These are phyloP conservation scores for Petrocephalus microphthalmus DNA, from an alignment of 2,113 vertebrate genomes.

Conservation along the genomic window DNA sequence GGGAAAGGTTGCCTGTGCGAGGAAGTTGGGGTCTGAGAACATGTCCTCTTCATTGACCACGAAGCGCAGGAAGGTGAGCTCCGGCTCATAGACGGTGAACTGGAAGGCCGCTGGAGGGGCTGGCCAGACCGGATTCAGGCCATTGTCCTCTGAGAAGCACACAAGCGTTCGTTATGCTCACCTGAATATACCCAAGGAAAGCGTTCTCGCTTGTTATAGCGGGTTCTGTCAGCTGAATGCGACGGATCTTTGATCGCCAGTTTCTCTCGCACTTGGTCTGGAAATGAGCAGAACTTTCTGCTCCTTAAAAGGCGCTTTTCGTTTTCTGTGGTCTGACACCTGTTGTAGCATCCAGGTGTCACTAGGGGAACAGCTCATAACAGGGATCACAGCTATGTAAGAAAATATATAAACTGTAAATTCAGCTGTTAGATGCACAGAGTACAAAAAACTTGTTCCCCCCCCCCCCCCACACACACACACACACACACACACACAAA, in stretches of 20 bases:
- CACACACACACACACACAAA: neutral
- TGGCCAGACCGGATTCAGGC: conserved; percentile 86
- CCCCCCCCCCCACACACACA: neutral
- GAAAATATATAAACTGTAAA: neutral
- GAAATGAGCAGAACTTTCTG: neutral
- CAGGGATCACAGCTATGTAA: neutral
- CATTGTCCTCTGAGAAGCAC: conserved; percentile 77
- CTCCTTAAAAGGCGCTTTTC: neutral
- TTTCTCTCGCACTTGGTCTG: neutral
- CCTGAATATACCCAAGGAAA: neutral
- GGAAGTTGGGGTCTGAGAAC: conserved; percentile 97
- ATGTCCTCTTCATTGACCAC: conserved; percentile 96
- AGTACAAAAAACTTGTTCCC: neutral
- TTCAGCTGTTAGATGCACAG: neutral
- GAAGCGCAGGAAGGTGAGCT: conserved; percentile 83
- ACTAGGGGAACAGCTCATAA: neutral
- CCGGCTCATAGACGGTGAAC: conserved; percentile 81
- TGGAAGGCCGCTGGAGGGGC: conserved; percentile 65
- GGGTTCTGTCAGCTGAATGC: neutral
- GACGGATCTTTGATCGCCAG: neutral
- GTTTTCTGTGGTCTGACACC: neutral
- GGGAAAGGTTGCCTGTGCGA: conserved; percentile 88
- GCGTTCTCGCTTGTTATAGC: neutral
- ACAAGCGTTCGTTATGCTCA: neutral
- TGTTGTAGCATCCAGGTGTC: neutral